Conservation (phyloP, 2,113 vertebrate genomes). For the Oreochromis aureus region DNA sequence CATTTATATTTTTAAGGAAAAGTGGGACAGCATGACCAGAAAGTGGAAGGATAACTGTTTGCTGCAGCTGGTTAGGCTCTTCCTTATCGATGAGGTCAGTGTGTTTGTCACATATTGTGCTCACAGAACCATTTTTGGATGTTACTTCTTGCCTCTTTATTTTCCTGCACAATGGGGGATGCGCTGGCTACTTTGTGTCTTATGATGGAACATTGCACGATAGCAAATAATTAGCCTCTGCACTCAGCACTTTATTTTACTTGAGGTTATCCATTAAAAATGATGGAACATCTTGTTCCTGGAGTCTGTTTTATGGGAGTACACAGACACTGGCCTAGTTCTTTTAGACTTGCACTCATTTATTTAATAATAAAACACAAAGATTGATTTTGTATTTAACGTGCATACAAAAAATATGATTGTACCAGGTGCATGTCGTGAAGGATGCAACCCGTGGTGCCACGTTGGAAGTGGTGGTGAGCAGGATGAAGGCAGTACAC, state of each 20-base stretch:
- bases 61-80: slow-evolving; percentile 86
- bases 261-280: neutral
- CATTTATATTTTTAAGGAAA: slow-evolving; percentile 77
- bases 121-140: neutral
- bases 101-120: neutral
- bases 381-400: neutral
- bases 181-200: neutral
- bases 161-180: neutral
- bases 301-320: neutral
- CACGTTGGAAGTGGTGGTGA: slow-evolving; percentile 94
- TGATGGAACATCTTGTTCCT: neutral
- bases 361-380: neutral
- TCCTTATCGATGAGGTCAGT: slow-evolving; percentile 92
- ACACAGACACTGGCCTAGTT: neutral
- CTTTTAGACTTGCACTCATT: neutral
- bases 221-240: neutral
- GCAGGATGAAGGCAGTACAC: slow-evolving; percentile 93
- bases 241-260: neutral
- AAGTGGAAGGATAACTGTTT: slow-evolving; percentile 92
- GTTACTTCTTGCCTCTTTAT: neutral
- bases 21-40: slow-evolving; percentile 99
- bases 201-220: neutral
- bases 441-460: slow-evolving; percentile 92
- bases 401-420: neutral
- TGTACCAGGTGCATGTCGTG: slow-evolving; percentile 84